Evolutionary conservation across 2,797 vertebrate genomes (phyloP), one percentile per base, ranked within the genome.

Genomic region (Pseudomugil tenellus): DNA sequence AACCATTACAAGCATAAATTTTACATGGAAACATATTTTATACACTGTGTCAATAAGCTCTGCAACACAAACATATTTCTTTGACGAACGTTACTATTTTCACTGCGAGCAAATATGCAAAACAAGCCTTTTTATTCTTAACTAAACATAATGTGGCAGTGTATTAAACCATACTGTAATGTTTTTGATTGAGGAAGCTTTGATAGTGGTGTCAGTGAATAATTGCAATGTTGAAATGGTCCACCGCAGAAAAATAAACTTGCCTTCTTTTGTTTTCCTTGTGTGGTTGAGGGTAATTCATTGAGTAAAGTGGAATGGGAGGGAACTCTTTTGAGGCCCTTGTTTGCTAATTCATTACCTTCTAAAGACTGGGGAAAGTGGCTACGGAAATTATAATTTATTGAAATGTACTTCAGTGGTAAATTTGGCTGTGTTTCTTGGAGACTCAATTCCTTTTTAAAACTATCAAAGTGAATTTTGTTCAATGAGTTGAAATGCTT

Each of bases 341-440:
- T 92, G 89, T 92, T 91, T 88, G 86, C 83, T 90, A 91, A 93
- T 91, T 93, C 89, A 89, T 92, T 91, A 85, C 72, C 58, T 72
- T 86, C 87, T 81, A 48, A 62, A 73, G 80, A 84, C 59, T 53
- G 17, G 76, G 72, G 53, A 84, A 92, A 91, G 91, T 90, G 81
- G 89, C 85, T 90, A 81, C 79, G 89, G 91, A 93, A 92, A 92
- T 91, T 84, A 85, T 88, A 88, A 92, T 93, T 78, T 92, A 92
- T 92, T 86, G 85, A 91, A 91, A 90, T 91, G 82, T 90, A 83
- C 91, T 92, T 91, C 78, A 79, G 90, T 77, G 88, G 90, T 90
- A 79, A 80, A 80, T 83, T 52, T 88, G 86, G 83, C 87, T 72
- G 84, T 83, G 74, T 89, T 84, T 91, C 84, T 84, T 84, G 81